These are phyloP conservation scores for Echinops telfairi DNA, from an alignment of 2,113 vertebrate genomes.

Conservation along the genomic window DNA sequence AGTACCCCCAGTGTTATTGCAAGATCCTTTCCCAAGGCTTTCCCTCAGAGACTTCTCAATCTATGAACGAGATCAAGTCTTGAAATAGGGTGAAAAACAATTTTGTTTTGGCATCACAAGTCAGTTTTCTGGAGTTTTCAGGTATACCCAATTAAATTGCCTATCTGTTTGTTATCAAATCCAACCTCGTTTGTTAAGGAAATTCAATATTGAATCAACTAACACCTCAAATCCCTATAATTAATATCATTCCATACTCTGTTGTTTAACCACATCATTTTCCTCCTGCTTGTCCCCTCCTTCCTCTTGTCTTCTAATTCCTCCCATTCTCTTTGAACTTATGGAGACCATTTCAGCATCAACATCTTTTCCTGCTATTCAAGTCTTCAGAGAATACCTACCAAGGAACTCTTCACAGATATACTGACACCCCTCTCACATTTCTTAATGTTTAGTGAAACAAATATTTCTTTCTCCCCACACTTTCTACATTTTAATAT, in stretches of 20 bases:
- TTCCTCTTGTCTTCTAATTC: background rate
- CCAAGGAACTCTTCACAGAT: background rate
- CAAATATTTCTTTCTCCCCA: background rate
- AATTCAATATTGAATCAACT: too few species aligned
- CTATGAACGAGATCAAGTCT: background rate
- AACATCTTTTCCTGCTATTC: background rate
- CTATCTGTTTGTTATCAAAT: background rate
- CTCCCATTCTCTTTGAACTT: background rate
- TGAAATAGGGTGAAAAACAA: background rate
- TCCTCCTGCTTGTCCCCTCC: background rate
- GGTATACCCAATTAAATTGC: background rate
- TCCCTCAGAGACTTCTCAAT: background rate
- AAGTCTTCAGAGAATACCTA: background rate
- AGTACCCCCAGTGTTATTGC: background rate
- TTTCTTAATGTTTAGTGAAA: background rate
- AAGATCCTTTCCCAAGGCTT: background rate
- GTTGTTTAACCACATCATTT: background rate
- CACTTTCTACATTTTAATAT: background rate
- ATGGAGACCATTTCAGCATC: background rate
- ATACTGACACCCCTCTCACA: background rate
- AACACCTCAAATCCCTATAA: background rate
- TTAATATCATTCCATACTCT: background rate
- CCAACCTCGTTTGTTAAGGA: too few species aligned
- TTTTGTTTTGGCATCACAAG: background rate
- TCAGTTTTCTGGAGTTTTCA: background rate